phyloP scores from a whole-genome alignment of 2,113 vertebrate genomes.

The Pygoscelis adeliae region DNA sequence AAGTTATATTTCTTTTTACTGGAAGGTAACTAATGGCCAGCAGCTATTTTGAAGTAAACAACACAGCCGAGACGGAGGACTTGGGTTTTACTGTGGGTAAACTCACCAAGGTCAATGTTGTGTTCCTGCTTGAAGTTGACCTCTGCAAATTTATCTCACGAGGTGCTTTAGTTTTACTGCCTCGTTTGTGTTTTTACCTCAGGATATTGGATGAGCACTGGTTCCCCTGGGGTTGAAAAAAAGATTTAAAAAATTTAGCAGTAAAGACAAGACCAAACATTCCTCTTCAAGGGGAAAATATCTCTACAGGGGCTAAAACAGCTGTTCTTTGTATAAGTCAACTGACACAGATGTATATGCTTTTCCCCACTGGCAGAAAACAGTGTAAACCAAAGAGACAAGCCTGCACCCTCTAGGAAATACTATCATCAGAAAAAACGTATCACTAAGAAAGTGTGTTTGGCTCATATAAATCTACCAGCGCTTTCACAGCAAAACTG shows the following conservation, averaged over 20 bases:
- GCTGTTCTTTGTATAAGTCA: neutral
- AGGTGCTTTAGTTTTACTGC: neutral
- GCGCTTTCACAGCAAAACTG: neutral
- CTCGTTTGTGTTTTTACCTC: neutral
- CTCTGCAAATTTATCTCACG: neutral
- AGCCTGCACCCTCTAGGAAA: neutral
- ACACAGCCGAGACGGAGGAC: neutral
- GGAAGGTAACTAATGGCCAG: neutral
- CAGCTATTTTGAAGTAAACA: constrained; percentile 23
- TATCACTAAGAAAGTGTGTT: neutral
- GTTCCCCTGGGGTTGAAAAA: neutral
- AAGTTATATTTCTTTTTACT: neutral
- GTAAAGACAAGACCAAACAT: constrained; percentile 50
- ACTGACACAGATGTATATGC: neutral
- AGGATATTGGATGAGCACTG: neutral
- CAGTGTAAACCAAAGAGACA: neutral
- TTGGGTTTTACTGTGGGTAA: constrained; percentile 16
- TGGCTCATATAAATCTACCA: neutral
- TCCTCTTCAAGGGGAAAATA: constrained; percentile 5
- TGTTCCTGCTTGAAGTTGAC: neutral
- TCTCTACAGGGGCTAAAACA: neutral
- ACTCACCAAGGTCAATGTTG: constrained; percentile 5
- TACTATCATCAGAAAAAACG: neutral
- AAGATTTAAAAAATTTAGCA: neutral
- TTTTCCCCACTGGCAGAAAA: constrained; percentile 24